Evolutionary conservation across 2,797 vertebrate genomes (phyloP).

Genomic region (Synaphobranchus kaupii): DNA sequence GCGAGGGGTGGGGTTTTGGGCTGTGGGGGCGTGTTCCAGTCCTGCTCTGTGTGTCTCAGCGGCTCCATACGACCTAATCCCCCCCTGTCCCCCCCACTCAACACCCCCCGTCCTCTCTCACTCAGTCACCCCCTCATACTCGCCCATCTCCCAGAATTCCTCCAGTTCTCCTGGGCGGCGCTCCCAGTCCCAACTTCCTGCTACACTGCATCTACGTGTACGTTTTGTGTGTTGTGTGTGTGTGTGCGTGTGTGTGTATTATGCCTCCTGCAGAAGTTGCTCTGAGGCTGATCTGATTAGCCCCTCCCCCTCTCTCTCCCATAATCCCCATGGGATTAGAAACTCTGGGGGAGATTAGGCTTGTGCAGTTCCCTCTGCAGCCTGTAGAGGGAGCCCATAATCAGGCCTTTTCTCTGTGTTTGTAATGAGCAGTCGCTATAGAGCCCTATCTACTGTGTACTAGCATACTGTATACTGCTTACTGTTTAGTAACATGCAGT

Average conservation of each 20-base stretch:
- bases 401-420: background rate
- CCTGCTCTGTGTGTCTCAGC: conserved; percentile 23
- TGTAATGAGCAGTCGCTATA: too few relatives aligned
- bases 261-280: conserved; percentile 34
- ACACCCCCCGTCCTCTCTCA: background rate
- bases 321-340: conserved; percentile 40
- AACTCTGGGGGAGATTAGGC: conserved; percentile 14
- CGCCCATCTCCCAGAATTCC: background rate
- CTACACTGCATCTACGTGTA: background rate
- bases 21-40: background rate
- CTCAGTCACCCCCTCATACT: too few relatives aligned
- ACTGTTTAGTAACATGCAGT: too few relatives aligned
- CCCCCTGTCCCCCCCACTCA: background rate
- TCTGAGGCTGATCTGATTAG: conserved; percentile 51
- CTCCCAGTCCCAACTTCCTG: background rate
- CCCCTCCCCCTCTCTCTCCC: conserved; percentile 48
- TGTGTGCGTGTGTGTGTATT: background rate
- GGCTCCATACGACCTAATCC: background rate
- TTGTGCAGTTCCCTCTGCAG: conserved; percentile 20
- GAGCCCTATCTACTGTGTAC: too few relatives aligned
- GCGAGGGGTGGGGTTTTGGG: conserved; percentile 15
- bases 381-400: conserved; percentile 42
- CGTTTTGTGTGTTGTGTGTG: conserved; percentile 9
- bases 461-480: too few relatives aligned
- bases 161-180: background rate